Evolutionary conservation across 2,888 invertebrate species (phyloP), one percentile per base, ranked within the genome.

Genomic region (Chaetogeoica ovagalla): DNA sequence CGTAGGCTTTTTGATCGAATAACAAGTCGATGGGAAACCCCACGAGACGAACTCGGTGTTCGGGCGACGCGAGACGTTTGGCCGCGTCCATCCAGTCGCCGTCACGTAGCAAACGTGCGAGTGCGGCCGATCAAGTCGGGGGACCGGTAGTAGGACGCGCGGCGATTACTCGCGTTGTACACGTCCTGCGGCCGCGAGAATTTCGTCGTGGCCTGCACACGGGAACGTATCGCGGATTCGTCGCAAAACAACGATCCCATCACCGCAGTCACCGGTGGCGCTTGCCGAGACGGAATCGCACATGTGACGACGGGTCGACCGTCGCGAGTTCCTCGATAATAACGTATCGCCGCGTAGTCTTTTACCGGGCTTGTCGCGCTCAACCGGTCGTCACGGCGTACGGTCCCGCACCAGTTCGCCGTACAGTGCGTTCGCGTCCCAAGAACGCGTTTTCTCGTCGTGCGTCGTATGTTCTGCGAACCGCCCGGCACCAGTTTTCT

Each of bases 101-200:
- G 77, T 77, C 21, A 77, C 6, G 17, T 77, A 69, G 21, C 77
- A 77, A 48, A 77, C 52, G 37, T 30, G n/a, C 6, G 30, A 5
- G 13, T 23, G 30, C 4, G 48, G 23, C 17, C 48, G 17, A 0
- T 39, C 37, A 8, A 70, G n/a, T 21, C 55, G n/a, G n/a, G 62
- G 0, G 8, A 17, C 3, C 60, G 59, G 17, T 60, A 77, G 13
- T 77, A 55, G 2, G 2, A 11, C 62, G 23, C n/a, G n/a, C 21
- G n/a, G n/a, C n/a, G n/a, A n/a, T n/a, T n/a, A n/a, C n/a, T n/a
- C n/a, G n/a, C n/a, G n/a, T n/a, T n/a, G n/a, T n/a, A n/a, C n/a
- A n/a, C n/a, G n/a, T n/a, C n/a, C n/a, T n/a, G n/a, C n/a, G n/a
- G n/a, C n/a, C n/a, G n/a, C n/a, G n/a, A n/a, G n/a, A 70, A 77